phyloP scores from a whole-genome alignment of 2,113 vertebrate genomes.

The Dipodomys spectabilis region DNA sequence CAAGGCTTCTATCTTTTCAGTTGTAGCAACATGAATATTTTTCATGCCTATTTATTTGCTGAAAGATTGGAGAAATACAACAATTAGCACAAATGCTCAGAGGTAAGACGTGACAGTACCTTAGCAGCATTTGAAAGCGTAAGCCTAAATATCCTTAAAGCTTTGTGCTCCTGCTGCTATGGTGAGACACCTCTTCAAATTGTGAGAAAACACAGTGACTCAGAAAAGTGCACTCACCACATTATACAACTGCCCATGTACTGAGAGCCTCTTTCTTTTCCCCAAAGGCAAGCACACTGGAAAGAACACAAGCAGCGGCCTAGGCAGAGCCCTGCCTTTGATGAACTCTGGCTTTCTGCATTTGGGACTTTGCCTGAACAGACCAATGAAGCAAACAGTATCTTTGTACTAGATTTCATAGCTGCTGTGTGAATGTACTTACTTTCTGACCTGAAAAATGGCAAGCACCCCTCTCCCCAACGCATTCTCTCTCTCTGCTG shows the following conservation, averaged over 20 bases:
- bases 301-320: too few species aligned
- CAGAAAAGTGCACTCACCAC: slow-evolving; percentile 29
- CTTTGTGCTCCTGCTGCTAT: slow-evolving; percentile 26
- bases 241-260: neutral
- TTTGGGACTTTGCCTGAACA: too few species aligned
- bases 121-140: slow-evolving; percentile 36
- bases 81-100: slow-evolving; percentile 12
- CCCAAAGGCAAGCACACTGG: too few species aligned
- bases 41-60: neutral
- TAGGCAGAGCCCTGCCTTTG: too few species aligned
- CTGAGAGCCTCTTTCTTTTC: neutral
- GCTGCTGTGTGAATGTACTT: too few species aligned
- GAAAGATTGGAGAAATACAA: slow-evolving; percentile 53
- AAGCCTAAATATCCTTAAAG: slow-evolving; percentile 29
- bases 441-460: too few species aligned
- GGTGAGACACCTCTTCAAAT: neutral
- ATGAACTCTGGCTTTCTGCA: too few species aligned
- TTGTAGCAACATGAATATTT: neutral
- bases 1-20: slow-evolving; percentile 31
- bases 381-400: too few species aligned
- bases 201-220: neutral
- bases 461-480: too few species aligned
- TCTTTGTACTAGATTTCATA: too few species aligned
- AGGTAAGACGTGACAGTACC: neutral
- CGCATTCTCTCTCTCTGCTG: too few species aligned